phyloP scores from a whole-genome alignment of 2,113 vertebrate genomes.

The Coreoperca whiteheadi region DNA sequence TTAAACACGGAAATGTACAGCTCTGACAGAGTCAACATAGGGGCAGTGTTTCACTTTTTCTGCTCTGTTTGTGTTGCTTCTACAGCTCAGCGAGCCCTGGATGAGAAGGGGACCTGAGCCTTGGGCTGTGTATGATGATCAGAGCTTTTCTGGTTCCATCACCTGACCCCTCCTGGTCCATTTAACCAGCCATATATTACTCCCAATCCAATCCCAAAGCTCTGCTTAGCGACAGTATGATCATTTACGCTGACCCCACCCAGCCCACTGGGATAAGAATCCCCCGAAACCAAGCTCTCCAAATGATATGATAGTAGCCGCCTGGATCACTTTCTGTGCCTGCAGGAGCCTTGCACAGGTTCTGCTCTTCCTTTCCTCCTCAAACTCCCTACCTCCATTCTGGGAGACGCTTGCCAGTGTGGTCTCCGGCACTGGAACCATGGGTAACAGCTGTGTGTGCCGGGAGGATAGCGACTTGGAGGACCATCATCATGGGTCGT shows the following conservation, averaged over 20 bases:
- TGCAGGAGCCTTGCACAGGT: constrained; percentile 95
- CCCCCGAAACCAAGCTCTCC: constrained; percentile 83
- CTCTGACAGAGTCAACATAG: neutral
- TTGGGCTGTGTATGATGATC: constrained; percentile 39
- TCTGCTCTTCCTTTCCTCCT: constrained; percentile 90
- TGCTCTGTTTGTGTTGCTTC: constrained; percentile 38
- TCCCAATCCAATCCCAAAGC: constrained; percentile 16
- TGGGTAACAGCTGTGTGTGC: constrained; percentile 98
- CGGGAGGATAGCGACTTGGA: constrained; percentile 95
- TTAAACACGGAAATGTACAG: neutral
- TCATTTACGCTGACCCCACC: constrained; percentile 59
- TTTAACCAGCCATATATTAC: constrained; percentile 25
- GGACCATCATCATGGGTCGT: constrained; percentile 84
- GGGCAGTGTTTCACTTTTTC: constrained; percentile 10
- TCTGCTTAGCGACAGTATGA: constrained; percentile 68
- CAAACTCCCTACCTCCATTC: constrained; percentile 87
- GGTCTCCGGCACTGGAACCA: constrained; percentile 82
- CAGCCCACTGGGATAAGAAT: constrained; percentile 80
- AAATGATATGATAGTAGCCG: constrained; percentile 99
- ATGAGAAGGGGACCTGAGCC: constrained; percentile 45
- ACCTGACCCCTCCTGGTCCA: constrained; percentile 12
- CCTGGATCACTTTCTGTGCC: constrained; percentile 95
- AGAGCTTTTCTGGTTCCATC: constrained; percentile 27
- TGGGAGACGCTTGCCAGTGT: constrained; percentile 84
- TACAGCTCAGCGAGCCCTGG: constrained; percentile 46